Conservation (phyloP, 2,888 invertebrate species). For the Rambutsinella grinnellia region DNA sequence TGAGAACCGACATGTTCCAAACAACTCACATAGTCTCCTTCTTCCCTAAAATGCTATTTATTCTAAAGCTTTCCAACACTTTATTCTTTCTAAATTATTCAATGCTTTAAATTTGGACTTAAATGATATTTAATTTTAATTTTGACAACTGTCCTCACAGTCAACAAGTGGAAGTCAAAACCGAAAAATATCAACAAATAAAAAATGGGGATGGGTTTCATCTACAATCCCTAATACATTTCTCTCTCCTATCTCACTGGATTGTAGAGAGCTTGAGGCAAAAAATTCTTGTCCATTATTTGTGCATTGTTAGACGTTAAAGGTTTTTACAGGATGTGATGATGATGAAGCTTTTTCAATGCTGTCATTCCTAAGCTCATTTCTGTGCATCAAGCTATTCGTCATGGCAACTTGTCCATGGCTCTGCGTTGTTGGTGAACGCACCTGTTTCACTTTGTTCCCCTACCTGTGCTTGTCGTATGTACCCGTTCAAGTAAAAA, state of each 20-base stretch:
- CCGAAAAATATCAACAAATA: background rate
- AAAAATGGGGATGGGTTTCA: background rate
- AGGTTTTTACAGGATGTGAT: background rate
- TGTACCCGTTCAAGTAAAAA: too few species aligned
- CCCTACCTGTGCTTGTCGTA: too few species aligned
- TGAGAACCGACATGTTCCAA: slow-evolving; percentile 74
- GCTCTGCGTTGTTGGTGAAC: too few species aligned
- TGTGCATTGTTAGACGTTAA: background rate
- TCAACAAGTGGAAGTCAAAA: background rate
- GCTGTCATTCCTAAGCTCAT: too few species aligned
- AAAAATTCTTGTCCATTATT: background rate
- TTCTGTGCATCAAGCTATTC: background rate
- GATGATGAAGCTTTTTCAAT: background rate
- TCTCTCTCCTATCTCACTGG: background rate
- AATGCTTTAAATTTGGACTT: too few species aligned
- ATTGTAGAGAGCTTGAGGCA: background rate
- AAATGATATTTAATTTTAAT: too few species aligned
- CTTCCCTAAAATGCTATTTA: too few species aligned
- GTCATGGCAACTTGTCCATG: background rate
- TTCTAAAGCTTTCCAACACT: too few species aligned
- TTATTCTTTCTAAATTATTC: too few species aligned
- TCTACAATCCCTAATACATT: background rate
- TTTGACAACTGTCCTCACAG: too few species aligned
- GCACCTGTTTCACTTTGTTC: too few species aligned
- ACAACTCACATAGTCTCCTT: background rate